These are phyloP conservation scores for Caenorhabditis remanei DNA, from an alignment of 1,140 invertebrate species.

Conservation along the genomic window DNA sequence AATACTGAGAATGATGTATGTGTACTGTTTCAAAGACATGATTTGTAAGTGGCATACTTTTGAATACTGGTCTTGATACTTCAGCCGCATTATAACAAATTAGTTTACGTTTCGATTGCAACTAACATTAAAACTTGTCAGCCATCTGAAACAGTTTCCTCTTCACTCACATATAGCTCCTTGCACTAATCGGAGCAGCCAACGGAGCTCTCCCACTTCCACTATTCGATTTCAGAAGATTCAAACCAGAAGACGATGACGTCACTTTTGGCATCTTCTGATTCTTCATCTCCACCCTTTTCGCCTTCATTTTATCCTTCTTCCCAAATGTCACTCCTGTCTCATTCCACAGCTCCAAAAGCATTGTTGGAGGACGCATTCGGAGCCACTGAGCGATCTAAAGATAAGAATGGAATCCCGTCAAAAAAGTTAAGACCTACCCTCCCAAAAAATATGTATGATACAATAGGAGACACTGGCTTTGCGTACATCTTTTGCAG, in stretches of 20 bases:
- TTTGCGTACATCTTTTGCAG: constrained; percentile 75
- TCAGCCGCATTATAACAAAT: too few species aligned
- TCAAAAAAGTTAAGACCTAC: not conserved
- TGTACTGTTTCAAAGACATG: too few species aligned
- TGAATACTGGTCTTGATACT: too few species aligned
- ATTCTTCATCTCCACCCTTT: not conserved
- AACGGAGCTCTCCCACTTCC: constrained; percentile 47
- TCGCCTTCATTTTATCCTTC: constrained; percentile 1
- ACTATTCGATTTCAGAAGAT: constrained; percentile 59
- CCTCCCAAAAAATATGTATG: constrained; percentile 75
- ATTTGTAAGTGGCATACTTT: too few species aligned
- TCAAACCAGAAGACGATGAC: constrained; percentile 14
- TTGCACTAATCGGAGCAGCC: constrained; percentile 47
- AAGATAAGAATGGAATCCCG: not conserved
- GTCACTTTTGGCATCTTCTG: constrained; percentile 48
- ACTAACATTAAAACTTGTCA: not conserved
- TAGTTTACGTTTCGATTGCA: too few species aligned
- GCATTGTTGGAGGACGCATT: constrained; percentile 72
- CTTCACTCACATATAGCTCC: constrained; percentile 7
- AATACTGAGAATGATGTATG: too few species aligned
- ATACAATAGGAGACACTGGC: constrained; percentile 74
- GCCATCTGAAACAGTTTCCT: not conserved
- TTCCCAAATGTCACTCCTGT: constrained; percentile 68
- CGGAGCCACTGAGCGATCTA: constrained; percentile 72
- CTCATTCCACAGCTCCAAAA: constrained; percentile 75